phyloP scores from a whole-genome alignment of 1,140 invertebrate species.

The Whitmania pigra region DNA sequence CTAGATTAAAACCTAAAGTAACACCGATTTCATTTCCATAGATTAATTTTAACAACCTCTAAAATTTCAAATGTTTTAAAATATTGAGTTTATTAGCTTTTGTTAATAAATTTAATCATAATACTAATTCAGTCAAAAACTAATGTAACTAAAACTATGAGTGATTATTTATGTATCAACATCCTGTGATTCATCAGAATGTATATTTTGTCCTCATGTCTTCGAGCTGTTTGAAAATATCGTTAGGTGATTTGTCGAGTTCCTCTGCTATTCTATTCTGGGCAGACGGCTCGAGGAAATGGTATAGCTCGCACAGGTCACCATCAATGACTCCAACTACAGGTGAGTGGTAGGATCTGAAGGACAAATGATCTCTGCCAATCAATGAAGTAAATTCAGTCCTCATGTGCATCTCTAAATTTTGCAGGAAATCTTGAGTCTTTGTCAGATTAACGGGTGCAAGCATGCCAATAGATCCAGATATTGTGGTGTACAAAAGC shows the following conservation, averaged over 20 bases:
- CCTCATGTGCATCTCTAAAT: conserved; percentile 98
- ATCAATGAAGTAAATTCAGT: conserved; percentile 89
- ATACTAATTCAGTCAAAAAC: too few species aligned
- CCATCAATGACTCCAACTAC: conserved; percentile 90
- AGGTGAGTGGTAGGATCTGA: conserved; percentile 91
- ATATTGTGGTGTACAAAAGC: conserved; percentile 85
- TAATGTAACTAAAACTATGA: too few species aligned
- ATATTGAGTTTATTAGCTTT: too few species aligned
- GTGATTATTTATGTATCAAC: too few species aligned
- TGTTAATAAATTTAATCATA: too few species aligned
- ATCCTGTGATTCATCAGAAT: conserved; percentile 35
- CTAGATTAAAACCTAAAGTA: too few species aligned
- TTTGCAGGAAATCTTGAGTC: conserved; percentile 97
- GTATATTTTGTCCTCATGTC: conserved; percentile 47
- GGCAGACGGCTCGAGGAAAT: conserved; percentile 79
- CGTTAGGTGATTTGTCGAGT: conserved; percentile 80
- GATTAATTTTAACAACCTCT: too few species aligned
- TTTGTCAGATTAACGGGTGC: conserved; percentile 72
- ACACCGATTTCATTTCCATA: too few species aligned
- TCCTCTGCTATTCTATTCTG: conserved; percentile 89
- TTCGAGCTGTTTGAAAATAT: conserved; percentile 59
- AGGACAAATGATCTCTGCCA: conserved; percentile 92
- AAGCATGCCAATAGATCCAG: conserved; percentile 79
- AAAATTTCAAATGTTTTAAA: too few species aligned
- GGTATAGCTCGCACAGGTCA: conserved; percentile 92